Percentiles rank a stretch among this genome's conserved stretches.
These are phyloP conservation scores for Cephus cinctus DNA, from an alignment of 1,140 invertebrate genomes.

Conservation along the genomic window DNA sequence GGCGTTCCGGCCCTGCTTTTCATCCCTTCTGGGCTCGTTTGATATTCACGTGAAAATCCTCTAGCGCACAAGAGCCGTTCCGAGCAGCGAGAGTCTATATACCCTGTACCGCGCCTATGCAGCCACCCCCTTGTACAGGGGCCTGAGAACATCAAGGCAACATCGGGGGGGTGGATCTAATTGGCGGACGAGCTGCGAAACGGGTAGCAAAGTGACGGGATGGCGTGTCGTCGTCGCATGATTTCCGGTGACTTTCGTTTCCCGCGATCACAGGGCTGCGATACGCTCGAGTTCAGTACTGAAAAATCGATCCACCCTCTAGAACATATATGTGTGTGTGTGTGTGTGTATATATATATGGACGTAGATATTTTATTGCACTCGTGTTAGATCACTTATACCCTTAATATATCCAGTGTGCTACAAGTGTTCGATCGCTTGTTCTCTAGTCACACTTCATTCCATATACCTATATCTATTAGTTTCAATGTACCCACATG, in stretches of 20 bases:
- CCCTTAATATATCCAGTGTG: too few species aligned
- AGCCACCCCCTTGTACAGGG: too few species aligned
- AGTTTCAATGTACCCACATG: background rate
- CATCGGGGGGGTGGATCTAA: background rate
- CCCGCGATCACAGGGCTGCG: conserved; percentile 16
- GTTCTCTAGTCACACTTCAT: conserved; percentile 1
- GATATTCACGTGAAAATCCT: too few species aligned
- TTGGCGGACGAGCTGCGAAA: conserved; percentile 18
- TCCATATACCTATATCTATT: background rate
- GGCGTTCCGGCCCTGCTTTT: background rate
- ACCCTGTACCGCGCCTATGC: background rate
- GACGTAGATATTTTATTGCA: too few species aligned
- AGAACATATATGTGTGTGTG: too few species aligned
- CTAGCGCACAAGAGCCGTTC: too few species aligned
- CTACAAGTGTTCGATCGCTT: conserved; percentile 21
- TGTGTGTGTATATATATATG: too few species aligned
- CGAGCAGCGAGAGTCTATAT: too few species aligned
- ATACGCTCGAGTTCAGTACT: background rate
- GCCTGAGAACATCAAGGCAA: too few species aligned
- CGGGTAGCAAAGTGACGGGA: conserved; percentile 15
- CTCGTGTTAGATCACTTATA: too few species aligned
- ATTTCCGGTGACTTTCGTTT: conserved; percentile 42
- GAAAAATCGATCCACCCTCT: too few species aligned
- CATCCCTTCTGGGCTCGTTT: too few species aligned
- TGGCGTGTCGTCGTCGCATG: conserved; percentile 42